Base-by-base conservation (phyloP, 2,888 invertebrate species). In the Meteorus colon region DNA sequence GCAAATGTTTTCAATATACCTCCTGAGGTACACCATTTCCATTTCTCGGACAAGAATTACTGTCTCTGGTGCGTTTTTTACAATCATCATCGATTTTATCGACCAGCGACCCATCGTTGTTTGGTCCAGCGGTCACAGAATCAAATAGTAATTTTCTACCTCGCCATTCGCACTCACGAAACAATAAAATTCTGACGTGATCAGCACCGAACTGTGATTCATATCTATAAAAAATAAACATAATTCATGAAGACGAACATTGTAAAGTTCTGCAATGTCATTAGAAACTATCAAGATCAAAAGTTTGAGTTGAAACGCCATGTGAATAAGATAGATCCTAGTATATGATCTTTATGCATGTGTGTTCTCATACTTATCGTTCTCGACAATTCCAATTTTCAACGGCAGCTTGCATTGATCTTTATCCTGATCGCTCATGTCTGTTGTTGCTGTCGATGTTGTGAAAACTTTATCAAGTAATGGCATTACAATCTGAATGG, bases 111-210 rank as follows among this genome's bases (percentile, higher is more conserved):
- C 29, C 19, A 55, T 24, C 51, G 77, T 91, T 90, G 71, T 93
- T 90, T 90, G 93, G 93, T 86, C 93, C 91, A 84, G 93, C 91
- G 19, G 94, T 92, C 80, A 93, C 92, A 0, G 97, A 97, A 90
- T 97, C 97, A 88, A 96, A 97, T 73, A 97, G 91, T 51, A 97
- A 91, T 83, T 94, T 94, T 78, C 96, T 92, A 34, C 96, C 96
- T 78, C 94, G 92, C 90, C 94, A 93, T 87, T 97, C 96, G 89
- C 96, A 96, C 91, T 97, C 97, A 87, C 94, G 93, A 90, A 95
- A 96, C 81, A 97, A 91, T 86, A 97, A 92, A 84, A 97, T 92
- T 82, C 97, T 92, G 78, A 97, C 94, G 91, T 95, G 94, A 88
- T 94, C 93, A 81, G 92, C 92, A 85, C 92, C 92, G 90, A 95